phyloP scores from a whole-genome alignment of 2,888 invertebrate genomes.

The Balanococcus diminutus region DNA sequence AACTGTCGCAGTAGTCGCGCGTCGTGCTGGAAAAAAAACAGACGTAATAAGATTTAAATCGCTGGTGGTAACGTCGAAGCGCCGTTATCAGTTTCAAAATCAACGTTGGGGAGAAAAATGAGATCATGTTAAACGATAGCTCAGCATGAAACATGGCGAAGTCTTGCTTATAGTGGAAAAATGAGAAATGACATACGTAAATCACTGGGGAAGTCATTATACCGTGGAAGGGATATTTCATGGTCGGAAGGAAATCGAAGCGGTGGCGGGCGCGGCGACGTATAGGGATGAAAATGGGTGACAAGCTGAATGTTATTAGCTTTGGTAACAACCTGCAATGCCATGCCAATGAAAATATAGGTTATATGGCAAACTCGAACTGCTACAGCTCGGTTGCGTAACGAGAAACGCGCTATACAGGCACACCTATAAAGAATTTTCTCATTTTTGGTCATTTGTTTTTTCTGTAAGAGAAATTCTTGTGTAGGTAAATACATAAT shows the following conservation, averaged over 20 bases:
- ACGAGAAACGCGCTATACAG: not conserved
- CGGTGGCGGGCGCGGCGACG: constrained; percentile 3
- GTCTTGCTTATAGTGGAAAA: constrained; percentile 46
- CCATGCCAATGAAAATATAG: constrained; percentile 32
- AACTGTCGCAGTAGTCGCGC: not conserved
- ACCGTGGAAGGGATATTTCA: constrained; percentile 33
- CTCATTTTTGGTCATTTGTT: not conserved
- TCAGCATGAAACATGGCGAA: constrained; percentile 51
- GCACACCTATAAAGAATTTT: not conserved
- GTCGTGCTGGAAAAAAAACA: constrained; percentile 16
- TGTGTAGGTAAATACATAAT: too few relatives aligned
- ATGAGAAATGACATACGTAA: constrained; percentile 54
- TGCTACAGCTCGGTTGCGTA: not conserved
- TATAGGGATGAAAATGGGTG: constrained; percentile 30
- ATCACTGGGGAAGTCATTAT: constrained; percentile 52
- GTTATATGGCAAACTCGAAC: too few relatives aligned
- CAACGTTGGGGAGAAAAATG: constrained; percentile 52
- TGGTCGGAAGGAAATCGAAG: not conserved
- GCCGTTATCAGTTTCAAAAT: constrained; percentile 49
- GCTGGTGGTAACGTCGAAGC: constrained; percentile 44
- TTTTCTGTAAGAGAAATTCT: too few relatives aligned
- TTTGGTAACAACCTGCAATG: constrained; percentile 28
- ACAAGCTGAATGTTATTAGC: constrained; percentile 40
- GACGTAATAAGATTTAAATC: constrained; percentile 52
- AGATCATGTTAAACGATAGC: constrained; percentile 53